Evolutionary conservation across 2,888 invertebrate genomes (phyloP).

Genomic region (Lagria hirta): DNA sequence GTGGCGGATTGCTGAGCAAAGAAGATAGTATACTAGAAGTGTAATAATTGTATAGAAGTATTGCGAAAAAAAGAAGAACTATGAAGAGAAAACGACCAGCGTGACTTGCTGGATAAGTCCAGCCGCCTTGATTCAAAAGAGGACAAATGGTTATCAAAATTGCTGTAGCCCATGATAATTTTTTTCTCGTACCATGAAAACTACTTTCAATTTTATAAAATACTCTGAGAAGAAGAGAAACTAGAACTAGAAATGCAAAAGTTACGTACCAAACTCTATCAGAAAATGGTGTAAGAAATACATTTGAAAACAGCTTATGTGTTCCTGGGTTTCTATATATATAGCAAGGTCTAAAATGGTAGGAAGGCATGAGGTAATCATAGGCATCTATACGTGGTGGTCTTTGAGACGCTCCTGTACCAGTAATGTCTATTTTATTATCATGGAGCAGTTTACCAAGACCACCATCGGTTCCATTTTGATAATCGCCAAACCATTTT

Average conservation of each 20-base stretch:
- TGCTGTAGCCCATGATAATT: constrained; percentile 54
- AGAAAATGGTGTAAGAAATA: constrained; percentile 57
- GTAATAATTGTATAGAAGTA: constrained; percentile 61
- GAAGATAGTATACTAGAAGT: constrained; percentile 63
- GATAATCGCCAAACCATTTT: constrained; percentile 41
- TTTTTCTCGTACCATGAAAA: constrained; percentile 46
- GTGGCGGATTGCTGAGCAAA: constrained; percentile 57
- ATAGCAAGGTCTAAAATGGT: constrained; percentile 44
- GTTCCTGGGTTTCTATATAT: constrained; percentile 44
- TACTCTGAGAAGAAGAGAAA: constrained; percentile 49
- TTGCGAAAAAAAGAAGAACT: constrained; percentile 42
- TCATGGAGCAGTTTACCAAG: constrained; percentile 38
- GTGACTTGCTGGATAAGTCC: constrained; percentile 34
- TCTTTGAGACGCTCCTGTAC: constrained; percentile 36
- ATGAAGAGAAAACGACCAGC: constrained; percentile 44
- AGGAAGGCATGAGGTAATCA: constrained; percentile 41
- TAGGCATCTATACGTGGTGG: constrained; percentile 34
- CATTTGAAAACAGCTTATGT: constrained; percentile 44
- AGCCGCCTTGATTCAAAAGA: constrained; percentile 45
- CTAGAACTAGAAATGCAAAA: constrained; percentile 44
- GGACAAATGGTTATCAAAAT: constrained; percentile 42
- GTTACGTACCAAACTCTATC: constrained; percentile 52
- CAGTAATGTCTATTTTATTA: constrained; percentile 37
- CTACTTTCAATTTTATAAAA: constrained; percentile 50
- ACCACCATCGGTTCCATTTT: constrained; percentile 41